Evolutionary conservation across 2,888 invertebrate species (phyloP).

Genomic region (Archaeoteleia sp.): DNA sequence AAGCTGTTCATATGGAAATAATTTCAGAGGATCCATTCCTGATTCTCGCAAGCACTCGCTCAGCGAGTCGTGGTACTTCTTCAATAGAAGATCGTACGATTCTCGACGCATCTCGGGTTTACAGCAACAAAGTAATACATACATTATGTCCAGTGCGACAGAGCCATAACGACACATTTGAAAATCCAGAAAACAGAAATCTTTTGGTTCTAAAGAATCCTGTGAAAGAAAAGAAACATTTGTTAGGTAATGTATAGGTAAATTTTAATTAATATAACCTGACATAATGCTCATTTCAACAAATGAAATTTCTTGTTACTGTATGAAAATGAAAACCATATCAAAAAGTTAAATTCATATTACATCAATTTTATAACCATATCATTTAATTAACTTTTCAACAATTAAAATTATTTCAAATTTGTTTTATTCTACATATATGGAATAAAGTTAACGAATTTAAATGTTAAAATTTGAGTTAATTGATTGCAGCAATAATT

Average conservation of each 20-base stretch:
- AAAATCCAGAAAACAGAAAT: conserved; percentile 55
- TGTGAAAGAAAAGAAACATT: conserved; percentile 17
- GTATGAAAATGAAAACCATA: too few relatives aligned
- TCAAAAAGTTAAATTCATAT: too few relatives aligned
- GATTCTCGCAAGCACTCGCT: conserved; percentile 54
- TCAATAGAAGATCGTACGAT: conserved; percentile 62
- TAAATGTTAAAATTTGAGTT: too few relatives aligned
- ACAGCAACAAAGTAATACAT: conserved; percentile 66
- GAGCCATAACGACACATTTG: conserved; percentile 57
- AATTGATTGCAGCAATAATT: too few relatives aligned
- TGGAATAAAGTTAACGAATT: too few relatives aligned
- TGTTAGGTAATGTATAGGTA: too few relatives aligned
- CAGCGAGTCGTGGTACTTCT: conserved; percentile 65
- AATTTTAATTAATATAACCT: too few relatives aligned
- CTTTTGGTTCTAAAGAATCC: conserved; percentile 43
- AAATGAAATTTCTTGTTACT: too few relatives aligned
- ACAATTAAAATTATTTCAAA: not conserved
- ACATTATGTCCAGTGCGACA: conserved; percentile 65
- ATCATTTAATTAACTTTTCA: not conserved
- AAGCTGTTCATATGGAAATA: conserved; percentile 63
- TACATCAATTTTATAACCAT: too few relatives aligned
- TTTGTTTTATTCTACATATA: too few relatives aligned
- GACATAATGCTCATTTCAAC: too few relatives aligned
- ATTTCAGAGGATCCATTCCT: conserved; percentile 57
- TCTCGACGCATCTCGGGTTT: conserved; percentile 59